Evolutionary conservation across 2,888 invertebrate genomes (phyloP), one percentile per base, ranked within the genome.

Genomic region (Clivina fossor): DNA sequence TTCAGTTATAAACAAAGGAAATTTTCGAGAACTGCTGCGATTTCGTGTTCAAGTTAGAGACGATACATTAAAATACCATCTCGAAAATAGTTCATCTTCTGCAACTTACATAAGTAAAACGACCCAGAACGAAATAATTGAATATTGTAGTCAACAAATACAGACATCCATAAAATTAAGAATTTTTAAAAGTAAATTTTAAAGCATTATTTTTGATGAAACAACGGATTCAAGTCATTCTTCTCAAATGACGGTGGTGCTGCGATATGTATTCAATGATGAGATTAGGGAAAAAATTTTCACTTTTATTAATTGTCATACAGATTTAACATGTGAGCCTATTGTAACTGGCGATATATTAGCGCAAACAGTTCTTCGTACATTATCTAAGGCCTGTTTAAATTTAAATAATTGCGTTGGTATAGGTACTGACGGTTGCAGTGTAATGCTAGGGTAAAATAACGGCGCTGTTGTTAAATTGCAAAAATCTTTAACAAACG

Each of bases 31-130:
- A 33, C 4, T 33, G n/a, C n/a, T 33, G 33, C 33, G 7, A n/a
- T 33, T 9, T 4, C 7, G 11, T 33, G 16, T 33, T 33, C 3
- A 33, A n/a, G 33, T n/a, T 33, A 16, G 33, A n/a, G 33, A 33
- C 8, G 32, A 32, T 32, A 32, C 13, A 4, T 32, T 32, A 32
- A 32, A 32, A 32, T 4, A 4, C 4, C 32, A 32, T 32, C 3
- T 32, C 4, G 4, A 32, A 32, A 32, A 32, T 32, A 32, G 3
- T 32, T 32, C 28, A 8, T 26, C 28, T 26, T 8, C n/a, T n/a
- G n/a, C n/a, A n/a, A n/a, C n/a, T n/a, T n/a, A n/a, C n/a, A 35
- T 35, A 3, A 35, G 37, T n/a, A 15, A 37, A 37, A 37, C 37
- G 4, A 37, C 37, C 4, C 37, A 37, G 19, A 37, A 37, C 19